Evolutionary conservation across 2,113 vertebrate species (phyloP).

Genomic region (Chelonoidis abingdonii): DNA sequence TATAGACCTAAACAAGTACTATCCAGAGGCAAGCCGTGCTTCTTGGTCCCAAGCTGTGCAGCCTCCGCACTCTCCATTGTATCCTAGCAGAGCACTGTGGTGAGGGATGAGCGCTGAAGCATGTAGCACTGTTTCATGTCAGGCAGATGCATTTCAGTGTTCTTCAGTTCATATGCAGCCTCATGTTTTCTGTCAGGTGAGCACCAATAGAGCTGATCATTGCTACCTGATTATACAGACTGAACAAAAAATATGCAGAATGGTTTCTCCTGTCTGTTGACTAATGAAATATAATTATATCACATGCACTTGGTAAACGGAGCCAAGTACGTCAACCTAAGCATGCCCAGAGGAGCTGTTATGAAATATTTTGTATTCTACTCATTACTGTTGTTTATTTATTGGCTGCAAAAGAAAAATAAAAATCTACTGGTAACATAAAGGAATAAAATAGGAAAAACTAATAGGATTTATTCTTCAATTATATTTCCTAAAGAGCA

Average conservation of each 20-base stretch:
- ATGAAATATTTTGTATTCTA: slow-evolving; percentile 47
- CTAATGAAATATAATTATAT: slow-evolving; percentile 14
- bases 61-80: not conserved
- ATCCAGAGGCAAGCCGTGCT: not conserved
- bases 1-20: slow-evolving; percentile 4
- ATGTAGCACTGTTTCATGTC: not conserved
- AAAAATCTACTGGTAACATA: slow-evolving; percentile 1
- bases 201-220: not conserved
- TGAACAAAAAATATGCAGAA: not conserved
- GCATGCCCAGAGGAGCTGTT: slow-evolving; percentile 29
- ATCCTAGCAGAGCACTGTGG: not conserved
- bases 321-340: slow-evolving; percentile 43
- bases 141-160: not conserved
- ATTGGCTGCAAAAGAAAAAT: slow-evolving; percentile 52
- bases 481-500: slow-evolving; percentile 56
- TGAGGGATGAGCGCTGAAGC: not conserved
- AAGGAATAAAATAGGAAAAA: slow-evolving; percentile 31
- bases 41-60: not conserved
- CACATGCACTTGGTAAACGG: not conserved
- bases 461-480: slow-evolving; percentile 57
- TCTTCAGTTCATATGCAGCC: not conserved
- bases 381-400: slow-evolving; percentile 67
- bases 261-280: slow-evolving; percentile 27
- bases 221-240: not conserved
- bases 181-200: slow-evolving; percentile 5